These are phyloP conservation scores for Caenorhabditis sulstoni DNA, from an alignment of 2,888 invertebrate species.

Conservation along the genomic window DNA sequence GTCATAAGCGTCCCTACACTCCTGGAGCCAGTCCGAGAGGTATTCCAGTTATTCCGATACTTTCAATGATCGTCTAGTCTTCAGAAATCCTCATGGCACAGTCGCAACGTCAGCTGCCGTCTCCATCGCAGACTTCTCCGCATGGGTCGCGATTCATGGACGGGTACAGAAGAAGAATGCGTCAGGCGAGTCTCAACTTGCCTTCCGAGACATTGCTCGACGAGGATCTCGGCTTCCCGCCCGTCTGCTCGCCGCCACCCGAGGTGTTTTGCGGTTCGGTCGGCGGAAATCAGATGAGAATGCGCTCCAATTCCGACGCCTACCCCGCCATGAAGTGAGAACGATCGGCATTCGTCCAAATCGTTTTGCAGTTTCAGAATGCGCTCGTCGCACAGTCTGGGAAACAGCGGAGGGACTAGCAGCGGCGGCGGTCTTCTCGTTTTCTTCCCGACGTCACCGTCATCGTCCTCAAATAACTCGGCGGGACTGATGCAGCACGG, in stretches of 20 bases:
- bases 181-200: constrained; percentile 57
- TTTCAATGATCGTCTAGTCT: background rate
- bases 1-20: constrained; percentile 54
- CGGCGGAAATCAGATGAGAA: constrained; percentile 54
- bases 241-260: constrained; percentile 67
- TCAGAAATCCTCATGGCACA: constrained; percentile 47
- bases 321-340: constrained; percentile 15
- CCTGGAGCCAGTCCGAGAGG: constrained; percentile 58
- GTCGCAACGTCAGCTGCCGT: constrained; percentile 37
- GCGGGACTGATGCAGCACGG: constrained; percentile 12
- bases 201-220: constrained; percentile 50
- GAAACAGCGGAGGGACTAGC: background rate
- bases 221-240: constrained; percentile 65
- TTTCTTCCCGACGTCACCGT: constrained; percentile 54
- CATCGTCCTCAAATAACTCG: constrained; percentile 42
- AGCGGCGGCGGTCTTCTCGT: constrained; percentile 46
- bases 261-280: constrained; percentile 59
- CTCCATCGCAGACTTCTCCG: constrained; percentile 43
- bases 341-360: background rate
- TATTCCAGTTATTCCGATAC: background rate
- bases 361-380: constrained; percentile 15
- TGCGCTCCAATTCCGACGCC: constrained; percentile 51
- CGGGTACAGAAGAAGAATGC: constrained; percentile 54
- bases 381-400: constrained; percentile 32
- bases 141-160: constrained; percentile 59